Conservation (phyloP, 2,888 invertebrate genomes). For the Dicranocentrus wangi region DNA sequence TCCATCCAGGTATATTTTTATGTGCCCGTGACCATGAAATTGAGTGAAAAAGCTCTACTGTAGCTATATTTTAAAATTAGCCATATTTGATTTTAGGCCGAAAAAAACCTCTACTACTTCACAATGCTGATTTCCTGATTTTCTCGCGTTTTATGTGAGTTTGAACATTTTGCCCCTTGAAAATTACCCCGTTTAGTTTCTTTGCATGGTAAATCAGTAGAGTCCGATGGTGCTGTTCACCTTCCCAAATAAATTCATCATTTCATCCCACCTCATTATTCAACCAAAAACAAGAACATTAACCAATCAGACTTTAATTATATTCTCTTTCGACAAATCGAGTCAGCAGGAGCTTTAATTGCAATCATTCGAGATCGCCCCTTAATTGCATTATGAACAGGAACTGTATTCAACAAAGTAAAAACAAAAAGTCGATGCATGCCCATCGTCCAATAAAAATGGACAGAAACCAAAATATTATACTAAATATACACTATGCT, state of each 20-base stretch:
- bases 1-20: too few species aligned
- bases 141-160: too few species aligned
- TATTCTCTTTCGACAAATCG: too few species aligned
- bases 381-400: slow-evolving; percentile 10
- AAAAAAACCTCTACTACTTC: background rate
- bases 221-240: too few species aligned
- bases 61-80: slow-evolving; percentile 10
- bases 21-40: slow-evolving; percentile 42
- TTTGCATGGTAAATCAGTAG: too few species aligned
- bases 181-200: background rate
- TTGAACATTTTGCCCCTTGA: background rate
- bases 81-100: background rate
- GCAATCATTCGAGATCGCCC: slow-evolving; percentile 8
- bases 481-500: too few species aligned
- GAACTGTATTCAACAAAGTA: too few species aligned
- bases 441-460: too few species aligned
- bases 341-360: slow-evolving; percentile 17
- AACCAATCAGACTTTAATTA: too few species aligned
- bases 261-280: slow-evolving; percentile 15
- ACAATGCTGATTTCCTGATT: background rate
- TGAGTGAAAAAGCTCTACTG: slow-evolving; percentile 20
- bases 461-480: too few species aligned
- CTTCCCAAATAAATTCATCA: slow-evolving; percentile 4
- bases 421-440: too few species aligned
- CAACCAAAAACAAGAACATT: background rate